These are phyloP conservation scores for Cliona cf. orientalis DNA, from an alignment of 37 sponge, comb jelly and placozoan genomes.

Conservation along the genomic window DNA sequence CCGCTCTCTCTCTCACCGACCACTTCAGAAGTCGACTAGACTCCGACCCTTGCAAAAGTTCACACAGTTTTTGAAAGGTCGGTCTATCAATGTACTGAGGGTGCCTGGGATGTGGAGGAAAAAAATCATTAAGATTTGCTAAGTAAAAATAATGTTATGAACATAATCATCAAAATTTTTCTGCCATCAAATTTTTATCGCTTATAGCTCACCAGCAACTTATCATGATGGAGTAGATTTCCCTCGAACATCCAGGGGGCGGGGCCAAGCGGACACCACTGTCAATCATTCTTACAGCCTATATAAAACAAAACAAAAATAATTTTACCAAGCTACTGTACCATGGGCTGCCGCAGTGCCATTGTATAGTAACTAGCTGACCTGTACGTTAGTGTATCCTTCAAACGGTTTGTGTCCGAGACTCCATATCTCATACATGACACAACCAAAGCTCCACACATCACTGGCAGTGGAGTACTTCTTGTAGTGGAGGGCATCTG, in stretches of 20 bases:
- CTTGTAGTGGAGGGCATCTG: conserved; percentile 41
- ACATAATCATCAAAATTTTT: too few species aligned
- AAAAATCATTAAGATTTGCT: not conserved
- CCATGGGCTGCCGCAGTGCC: not conserved
- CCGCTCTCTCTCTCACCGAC: conserved; percentile 32
- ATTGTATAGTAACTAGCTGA: not conserved
- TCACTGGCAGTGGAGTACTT: conserved; percentile 62
- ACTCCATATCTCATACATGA: conserved; percentile 58
- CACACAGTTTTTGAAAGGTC: conserved; percentile 12
- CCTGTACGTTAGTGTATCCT: conserved; percentile 33
- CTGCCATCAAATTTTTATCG: not conserved
- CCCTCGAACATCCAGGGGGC: conserved; percentile 76
- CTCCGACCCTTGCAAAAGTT: too few species aligned
- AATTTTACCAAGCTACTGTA: not conserved
- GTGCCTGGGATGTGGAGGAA: conserved; percentile 28
- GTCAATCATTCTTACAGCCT: conserved; percentile 32
- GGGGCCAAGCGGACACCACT: conserved; percentile 66
- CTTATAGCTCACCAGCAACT: conserved; percentile 60
- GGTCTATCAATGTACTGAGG: conserved; percentile 31
- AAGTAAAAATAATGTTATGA: not conserved
- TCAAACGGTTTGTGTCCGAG: conserved; percentile 69
- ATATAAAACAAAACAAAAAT: not conserved
- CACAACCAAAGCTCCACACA: conserved; percentile 61
- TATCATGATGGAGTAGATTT: conserved; percentile 72
- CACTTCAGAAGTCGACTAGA: conserved; percentile 38